Evolutionary conservation across 2,888 invertebrate species (phyloP).

Genomic region (Dysmachus trigonus): DNA sequence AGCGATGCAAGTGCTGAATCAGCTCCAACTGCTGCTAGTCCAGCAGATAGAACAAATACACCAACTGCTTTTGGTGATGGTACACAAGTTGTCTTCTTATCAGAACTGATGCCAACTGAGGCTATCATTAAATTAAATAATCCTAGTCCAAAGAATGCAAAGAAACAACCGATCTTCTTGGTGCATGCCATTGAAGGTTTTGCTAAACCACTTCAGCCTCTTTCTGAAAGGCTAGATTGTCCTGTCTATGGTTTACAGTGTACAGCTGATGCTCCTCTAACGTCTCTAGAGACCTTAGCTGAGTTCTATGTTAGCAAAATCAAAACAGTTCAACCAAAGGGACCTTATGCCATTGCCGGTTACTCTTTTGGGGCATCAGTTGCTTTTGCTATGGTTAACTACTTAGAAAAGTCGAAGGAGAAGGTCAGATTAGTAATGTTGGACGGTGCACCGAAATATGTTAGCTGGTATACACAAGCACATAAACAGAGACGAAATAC

Average conservation of each 20-base stretch:
- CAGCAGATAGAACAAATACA: slow-evolving; percentile 51
- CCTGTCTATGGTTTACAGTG: slow-evolving; percentile 93
- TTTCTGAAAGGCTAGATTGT: slow-evolving; percentile 77
- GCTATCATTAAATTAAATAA: slow-evolving; percentile 72
- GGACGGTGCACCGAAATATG: slow-evolving; percentile 89
- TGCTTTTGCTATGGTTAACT: slow-evolving; percentile 93
- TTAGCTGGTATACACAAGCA: slow-evolving; percentile 77
- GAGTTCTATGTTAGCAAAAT: slow-evolving; percentile 77
- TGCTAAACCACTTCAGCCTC: slow-evolving; percentile 73
- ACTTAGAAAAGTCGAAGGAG: slow-evolving; percentile 73
- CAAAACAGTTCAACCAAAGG: slow-evolving; percentile 77
- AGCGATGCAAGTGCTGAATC: slow-evolving; percentile 51
- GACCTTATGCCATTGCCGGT: slow-evolving; percentile 89
- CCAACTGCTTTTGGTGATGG: slow-evolving; percentile 63
- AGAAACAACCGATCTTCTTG: slow-evolving; percentile 71
- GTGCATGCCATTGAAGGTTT: slow-evolving; percentile 91
- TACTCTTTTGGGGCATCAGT: slow-evolving; percentile 97
- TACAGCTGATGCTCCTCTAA: slow-evolving; percentile 77
- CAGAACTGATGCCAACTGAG: slow-evolving; percentile 80
- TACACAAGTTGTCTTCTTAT: slow-evolving; percentile 68
- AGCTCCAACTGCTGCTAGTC: slow-evolving; percentile 50
- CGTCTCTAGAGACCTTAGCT: slow-evolving; percentile 77
- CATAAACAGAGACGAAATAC: slow-evolving; percentile 66
- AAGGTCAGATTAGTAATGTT: slow-evolving; percentile 71
- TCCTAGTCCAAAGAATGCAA: slow-evolving; percentile 66